Evolutionary conservation across 2,113 vertebrate species (phyloP), one percentile per base, ranked within the genome.

Genomic region (Hydrolagus affinis): DNA sequence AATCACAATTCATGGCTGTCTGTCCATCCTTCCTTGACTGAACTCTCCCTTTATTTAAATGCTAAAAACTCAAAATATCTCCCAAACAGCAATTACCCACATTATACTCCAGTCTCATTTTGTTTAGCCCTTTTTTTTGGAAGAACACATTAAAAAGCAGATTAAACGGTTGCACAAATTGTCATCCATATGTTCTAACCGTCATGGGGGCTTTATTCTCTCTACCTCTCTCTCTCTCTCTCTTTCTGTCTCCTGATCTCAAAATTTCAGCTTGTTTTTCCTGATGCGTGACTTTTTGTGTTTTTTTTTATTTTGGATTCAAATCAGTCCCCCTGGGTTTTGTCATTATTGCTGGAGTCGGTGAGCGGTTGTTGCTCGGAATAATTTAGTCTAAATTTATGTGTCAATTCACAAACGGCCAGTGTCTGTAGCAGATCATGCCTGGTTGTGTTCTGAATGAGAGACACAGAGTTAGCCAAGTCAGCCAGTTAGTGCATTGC

Each of bases 351-450:
- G 8, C 73, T 56, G 73, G 30, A 56, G 17, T 56, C 73, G 23
- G 14, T 64, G 78, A 66, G 78, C 78, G 30, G 64, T 66, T 83
- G 60, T 62, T 83, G 77, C 32, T 28, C 30, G 60, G 77, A 83
- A 83, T 83, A 83, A 83, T 83, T 83, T 83, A 83, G 30, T 25
- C 21, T 83, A 83, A 83, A 83, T 83, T 83, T 83, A 83, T 83
- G 77, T 64, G 77, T 25, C 25, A 64, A 8, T 66, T 17, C 60
- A 83, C 77, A 83, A 83, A 66, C 30, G 44, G 32, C 60, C 14
- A 17, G 60, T 62, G 60, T 83, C 60, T 30, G 77, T 30, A 17
- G 60, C 77, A 28, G 66, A 25, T 83, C 59, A 62, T 83, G 23
- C 21, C 60, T 66, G 77, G 60, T 83, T 83, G 60, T 83, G 77